A percentile compares a stretch with the other conserved stretches of the same genome.
phyloP scores from a whole-genome alignment of 30 jellyfish, hydroid and myxozoan species.

The Hydractinia symbiolongicarpus region DNA sequence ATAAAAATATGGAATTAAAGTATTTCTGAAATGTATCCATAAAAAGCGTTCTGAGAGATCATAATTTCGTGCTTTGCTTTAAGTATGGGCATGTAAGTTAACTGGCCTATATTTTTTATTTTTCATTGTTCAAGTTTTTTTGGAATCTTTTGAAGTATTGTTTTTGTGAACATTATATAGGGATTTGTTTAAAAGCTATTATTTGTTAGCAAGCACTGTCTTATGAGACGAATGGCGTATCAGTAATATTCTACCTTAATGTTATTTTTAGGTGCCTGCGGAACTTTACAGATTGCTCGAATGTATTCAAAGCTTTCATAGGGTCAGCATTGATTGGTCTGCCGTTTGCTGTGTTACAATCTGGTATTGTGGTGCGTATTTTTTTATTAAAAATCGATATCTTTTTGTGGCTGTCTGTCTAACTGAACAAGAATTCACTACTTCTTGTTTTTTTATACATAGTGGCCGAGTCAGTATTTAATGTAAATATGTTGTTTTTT shows the following conservation, averaged over 20 bases:
- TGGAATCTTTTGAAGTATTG: too few relatives aligned
- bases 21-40: too few relatives aligned
- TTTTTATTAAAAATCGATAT: not conserved
- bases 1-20: too few relatives aligned
- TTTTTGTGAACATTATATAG: too few relatives aligned
- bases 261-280: constrained; percentile 55
- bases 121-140: too few relatives aligned
- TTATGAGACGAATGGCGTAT: too few relatives aligned
- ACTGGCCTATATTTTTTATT: too few relatives aligned
- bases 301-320: constrained; percentile 94
- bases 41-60: too few relatives aligned
- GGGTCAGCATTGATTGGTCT: constrained; percentile 91
- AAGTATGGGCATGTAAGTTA: too few relatives aligned
- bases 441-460: not conserved
- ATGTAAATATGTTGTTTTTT: not conserved
- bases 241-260: not conserved
- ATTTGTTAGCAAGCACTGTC: too few relatives aligned
- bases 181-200: too few relatives aligned
- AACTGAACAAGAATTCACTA: not conserved
- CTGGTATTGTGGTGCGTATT: constrained; percentile 87
- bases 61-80: too few relatives aligned
- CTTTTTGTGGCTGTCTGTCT: not conserved
- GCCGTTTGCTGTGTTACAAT: constrained; percentile 86
- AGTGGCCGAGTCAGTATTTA: not conserved
- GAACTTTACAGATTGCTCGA: constrained; percentile 87